Conservation (phyloP, 2,113 vertebrate species). For the Dasyornis broadbenti region DNA sequence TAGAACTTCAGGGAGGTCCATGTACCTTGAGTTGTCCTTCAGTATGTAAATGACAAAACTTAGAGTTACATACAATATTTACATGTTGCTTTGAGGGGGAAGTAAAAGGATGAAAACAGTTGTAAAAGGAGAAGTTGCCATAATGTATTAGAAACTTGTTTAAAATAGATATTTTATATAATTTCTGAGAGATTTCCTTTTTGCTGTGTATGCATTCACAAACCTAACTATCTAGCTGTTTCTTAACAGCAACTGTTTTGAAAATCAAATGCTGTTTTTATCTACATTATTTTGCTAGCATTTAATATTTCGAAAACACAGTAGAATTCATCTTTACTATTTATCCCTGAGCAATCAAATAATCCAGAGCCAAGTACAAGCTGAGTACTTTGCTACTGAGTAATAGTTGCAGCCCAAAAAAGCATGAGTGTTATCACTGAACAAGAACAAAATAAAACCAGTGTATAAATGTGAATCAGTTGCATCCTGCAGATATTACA, state of each 20-base stretch:
- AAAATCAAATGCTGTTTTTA: not conserved
- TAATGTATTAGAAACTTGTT: not conserved
- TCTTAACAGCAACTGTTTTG: not conserved
- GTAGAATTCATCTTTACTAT: not conserved
- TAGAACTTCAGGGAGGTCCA: not conserved
- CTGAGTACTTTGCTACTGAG: not conserved
- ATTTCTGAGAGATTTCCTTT: not conserved
- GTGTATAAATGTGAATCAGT: not conserved
- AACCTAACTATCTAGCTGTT: not conserved
- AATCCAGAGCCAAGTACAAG: not conserved
- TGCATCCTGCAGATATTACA: not conserved
- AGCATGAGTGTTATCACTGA: not conserved
- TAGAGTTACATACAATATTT: not conserved
- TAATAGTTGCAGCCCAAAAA: not conserved
- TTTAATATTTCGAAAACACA: not conserved
- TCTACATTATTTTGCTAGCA: not conserved
- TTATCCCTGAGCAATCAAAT: not conserved
- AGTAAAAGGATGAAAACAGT: not conserved
- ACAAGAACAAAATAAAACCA: not conserved
- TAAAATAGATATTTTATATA: not conserved
- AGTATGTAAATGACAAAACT: not conserved
- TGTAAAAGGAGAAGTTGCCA: not conserved
- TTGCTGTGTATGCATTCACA: not conserved
- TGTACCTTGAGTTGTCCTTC: not conserved
- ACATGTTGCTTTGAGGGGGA: not conserved